Percentiles rank a stretch among this genome's conserved stretches.
Conservation (phyloP, 2,888 invertebrate genomes). For the Polia nebulosa region DNA sequence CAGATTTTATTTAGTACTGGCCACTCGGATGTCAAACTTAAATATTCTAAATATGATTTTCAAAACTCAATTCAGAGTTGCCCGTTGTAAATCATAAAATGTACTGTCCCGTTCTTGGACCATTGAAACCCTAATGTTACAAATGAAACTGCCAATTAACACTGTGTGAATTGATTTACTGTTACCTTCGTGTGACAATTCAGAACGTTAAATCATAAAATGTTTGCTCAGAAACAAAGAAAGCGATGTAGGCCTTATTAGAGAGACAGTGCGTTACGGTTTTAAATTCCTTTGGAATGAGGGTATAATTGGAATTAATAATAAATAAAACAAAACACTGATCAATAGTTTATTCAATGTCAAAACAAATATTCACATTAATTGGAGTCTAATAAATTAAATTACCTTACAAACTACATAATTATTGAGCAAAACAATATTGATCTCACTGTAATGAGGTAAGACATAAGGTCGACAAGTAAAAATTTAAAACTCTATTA, state of each 20-base stretch:
- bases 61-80: conserved; percentile 67
- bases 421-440: neutral
- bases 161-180: conserved; percentile 84
- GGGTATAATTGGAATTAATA: neutral
- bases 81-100: conserved; percentile 75
- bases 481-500: conserved; percentile 5
- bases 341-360: conserved; percentile 28
- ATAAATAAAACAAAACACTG: conserved; percentile 44
- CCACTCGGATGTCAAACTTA: conserved; percentile 46
- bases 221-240: conserved; percentile 58
- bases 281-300: conserved; percentile 3
- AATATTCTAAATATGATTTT: conserved; percentile 63
- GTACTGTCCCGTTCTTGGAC: conserved; percentile 76
- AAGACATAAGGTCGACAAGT: conserved; percentile 30
- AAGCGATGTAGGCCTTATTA: conserved; percentile 40
- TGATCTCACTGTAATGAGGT: conserved; percentile 51
- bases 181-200: conserved; percentile 74
- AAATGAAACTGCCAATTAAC: conserved; percentile 86
- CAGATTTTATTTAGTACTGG: conserved; percentile 52
- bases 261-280: conserved; percentile 2
- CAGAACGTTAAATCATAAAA: conserved; percentile 55
- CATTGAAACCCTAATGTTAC: conserved; percentile 73
- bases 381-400: neutral
- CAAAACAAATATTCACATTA: neutral
- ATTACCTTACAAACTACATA: neutral